A percentile compares a stretch with the other conserved stretches of the same genome.
These are phyloP conservation scores for Cassiopea andromeda DNA, from an alignment of 30 jellyfish, hydroid and myxozoan species.

Conservation along the genomic window DNA sequence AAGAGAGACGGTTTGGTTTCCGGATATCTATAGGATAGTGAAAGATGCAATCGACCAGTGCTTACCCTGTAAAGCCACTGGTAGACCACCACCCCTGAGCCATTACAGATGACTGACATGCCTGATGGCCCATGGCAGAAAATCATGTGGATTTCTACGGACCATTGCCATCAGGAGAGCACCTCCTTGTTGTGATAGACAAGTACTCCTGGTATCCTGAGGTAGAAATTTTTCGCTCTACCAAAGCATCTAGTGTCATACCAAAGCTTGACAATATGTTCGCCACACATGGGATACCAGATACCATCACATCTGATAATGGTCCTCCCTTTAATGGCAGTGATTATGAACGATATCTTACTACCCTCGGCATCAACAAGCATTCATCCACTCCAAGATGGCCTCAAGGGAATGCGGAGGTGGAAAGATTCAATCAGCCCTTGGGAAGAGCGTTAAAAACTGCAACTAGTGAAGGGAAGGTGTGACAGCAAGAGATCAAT, in stretches of 20 bases:
- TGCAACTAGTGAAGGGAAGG: too few relatives aligned
- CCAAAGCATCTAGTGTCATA: neutral
- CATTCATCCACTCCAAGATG: neutral
- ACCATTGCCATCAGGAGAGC: neutral
- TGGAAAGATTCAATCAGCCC: neutral
- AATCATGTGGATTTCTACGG: neutral
- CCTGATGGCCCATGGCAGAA: too few relatives aligned
- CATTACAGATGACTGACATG: too few relatives aligned
- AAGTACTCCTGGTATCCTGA: neutral
- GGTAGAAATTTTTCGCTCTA: neutral
- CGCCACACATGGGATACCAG: neutral
- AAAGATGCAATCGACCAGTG: too few relatives aligned
- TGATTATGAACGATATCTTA: neutral
- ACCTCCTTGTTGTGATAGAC: too few relatives aligned
- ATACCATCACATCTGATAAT: neutral
- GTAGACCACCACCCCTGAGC: too few relatives aligned
- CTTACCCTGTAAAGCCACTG: too few relatives aligned
- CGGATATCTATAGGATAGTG: too few relatives aligned
- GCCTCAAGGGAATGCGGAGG: constrained; percentile 1
- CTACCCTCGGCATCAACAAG: neutral
- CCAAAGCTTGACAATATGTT: neutral
- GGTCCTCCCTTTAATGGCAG: neutral
- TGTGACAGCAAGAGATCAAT: too few relatives aligned
- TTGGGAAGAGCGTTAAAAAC: too few relatives aligned
- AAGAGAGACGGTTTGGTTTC: too few relatives aligned